Evolutionary conservation across 2,888 invertebrate species (phyloP).

Genomic region (Metacarcinus magister): DNA sequence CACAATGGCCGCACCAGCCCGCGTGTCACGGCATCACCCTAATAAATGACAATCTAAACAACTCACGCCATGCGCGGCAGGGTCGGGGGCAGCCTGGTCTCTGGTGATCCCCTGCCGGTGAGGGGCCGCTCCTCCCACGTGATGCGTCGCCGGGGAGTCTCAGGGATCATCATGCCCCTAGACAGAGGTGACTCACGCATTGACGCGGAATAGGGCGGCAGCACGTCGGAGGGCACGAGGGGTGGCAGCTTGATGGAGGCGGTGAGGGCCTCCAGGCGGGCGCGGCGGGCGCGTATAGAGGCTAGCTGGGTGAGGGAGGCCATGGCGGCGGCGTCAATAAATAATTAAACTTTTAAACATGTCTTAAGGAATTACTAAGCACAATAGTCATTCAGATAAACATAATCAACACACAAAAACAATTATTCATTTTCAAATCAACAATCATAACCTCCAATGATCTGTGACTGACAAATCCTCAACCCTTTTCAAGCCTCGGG

Average conservation of each 20-base stretch:
- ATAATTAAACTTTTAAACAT: neutral
- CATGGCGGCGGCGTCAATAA: neutral
- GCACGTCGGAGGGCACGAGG: constrained; percentile 37
- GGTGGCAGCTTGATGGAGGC: constrained; percentile 63
- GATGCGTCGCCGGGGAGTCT: neutral
- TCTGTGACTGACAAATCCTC: neutral
- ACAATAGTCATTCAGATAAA: too few relatives aligned
- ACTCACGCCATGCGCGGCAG: constrained; percentile 36
- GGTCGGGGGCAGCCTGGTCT: neutral
- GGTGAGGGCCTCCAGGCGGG: constrained; percentile 76
- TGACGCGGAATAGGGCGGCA: neutral
- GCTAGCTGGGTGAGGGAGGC: constrained; percentile 68
- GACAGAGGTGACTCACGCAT: neutral
- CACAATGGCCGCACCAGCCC: neutral
- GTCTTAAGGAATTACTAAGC: neutral
- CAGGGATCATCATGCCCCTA: neutral
- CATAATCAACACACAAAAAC: too few relatives aligned
- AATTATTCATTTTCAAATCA: neutral
- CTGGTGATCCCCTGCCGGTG: neutral
- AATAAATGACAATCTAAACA: too few relatives aligned
- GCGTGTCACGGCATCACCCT: neutral
- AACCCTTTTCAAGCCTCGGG: neutral
- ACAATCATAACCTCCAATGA: neutral
- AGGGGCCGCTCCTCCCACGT: neutral
- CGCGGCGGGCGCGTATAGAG: constrained; percentile 72